Percentiles rank a stretch among this genome's conserved stretches.
phyloP scores from a whole-genome alignment of 2,888 invertebrate species.

The Monochamus alternatus region DNA sequence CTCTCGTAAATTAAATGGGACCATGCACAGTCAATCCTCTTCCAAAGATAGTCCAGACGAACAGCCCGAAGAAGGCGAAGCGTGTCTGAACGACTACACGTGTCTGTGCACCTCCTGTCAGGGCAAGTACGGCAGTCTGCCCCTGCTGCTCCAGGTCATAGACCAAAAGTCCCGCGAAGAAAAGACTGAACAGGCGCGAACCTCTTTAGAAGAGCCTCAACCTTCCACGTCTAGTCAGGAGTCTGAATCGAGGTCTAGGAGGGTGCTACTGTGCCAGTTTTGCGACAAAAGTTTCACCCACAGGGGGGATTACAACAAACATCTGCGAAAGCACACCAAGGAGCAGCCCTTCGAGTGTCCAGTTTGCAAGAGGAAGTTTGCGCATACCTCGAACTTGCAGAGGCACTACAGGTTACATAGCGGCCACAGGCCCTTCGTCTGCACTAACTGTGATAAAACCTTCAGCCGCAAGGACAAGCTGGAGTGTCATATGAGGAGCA shows the following conservation, averaged over 20 bases:
- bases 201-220: constrained; percentile 35
- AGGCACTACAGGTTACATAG: constrained; percentile 85
- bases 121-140: constrained; percentile 57
- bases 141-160: constrained; percentile 58
- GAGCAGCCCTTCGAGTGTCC: constrained; percentile 66
- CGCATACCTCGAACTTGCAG: constrained; percentile 79
- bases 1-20: constrained; percentile 33
- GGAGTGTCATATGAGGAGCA: constrained; percentile 64
- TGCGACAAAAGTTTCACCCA: constrained; percentile 67
- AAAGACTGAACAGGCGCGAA: constrained; percentile 36
- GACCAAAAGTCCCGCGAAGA: constrained; percentile 52
- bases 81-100: constrained; percentile 48
- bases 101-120: constrained; percentile 55
- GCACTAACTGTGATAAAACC: constrained; percentile 64
- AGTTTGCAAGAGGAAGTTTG: constrained; percentile 64
- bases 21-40: constrained; percentile 37
- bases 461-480: constrained; percentile 68
- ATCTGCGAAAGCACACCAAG: constrained; percentile 66
- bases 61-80: constrained; percentile 33
- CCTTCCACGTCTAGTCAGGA: constrained; percentile 58
- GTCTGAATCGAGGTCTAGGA: constrained; percentile 34
- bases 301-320: constrained; percentile 68
- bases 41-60: constrained; percentile 19
- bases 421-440: constrained; percentile 80
- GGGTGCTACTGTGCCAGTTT: constrained; percentile 61